Conservation (phyloP, 1,140 invertebrate genomes). For the Teleopsis dalmanni region DNA sequence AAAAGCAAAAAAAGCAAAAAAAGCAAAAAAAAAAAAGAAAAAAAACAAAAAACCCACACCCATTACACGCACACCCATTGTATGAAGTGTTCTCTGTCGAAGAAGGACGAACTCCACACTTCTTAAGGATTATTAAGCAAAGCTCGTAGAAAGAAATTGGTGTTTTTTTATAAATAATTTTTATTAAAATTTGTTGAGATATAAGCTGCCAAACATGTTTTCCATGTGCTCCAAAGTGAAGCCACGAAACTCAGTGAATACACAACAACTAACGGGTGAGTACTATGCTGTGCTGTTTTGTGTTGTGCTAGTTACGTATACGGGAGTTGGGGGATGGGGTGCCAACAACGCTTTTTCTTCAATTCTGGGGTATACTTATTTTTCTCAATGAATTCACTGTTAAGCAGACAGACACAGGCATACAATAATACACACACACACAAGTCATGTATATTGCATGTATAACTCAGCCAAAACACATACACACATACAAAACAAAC, state of each 20-base stretch:
- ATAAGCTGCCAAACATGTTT: conserved; percentile 24
- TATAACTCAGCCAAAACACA: conserved; percentile 14
- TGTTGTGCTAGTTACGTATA: not conserved
- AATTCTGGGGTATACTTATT: conserved; percentile 18
- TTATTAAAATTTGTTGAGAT: too few relatives aligned
- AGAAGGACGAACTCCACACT: too few relatives aligned
- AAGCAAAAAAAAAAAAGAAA: too few relatives aligned
- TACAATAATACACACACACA: too few relatives aligned
- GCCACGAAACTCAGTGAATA: conserved; percentile 25
- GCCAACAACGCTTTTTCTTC: not conserved
- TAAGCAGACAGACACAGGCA: too few relatives aligned
- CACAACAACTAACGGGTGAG: conserved; percentile 32
- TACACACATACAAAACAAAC: not conserved
- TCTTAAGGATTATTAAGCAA: too few relatives aligned
- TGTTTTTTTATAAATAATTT: too few relatives aligned
- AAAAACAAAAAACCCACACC: too few relatives aligned
- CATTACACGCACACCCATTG: too few relatives aligned
- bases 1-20: too few relatives aligned
- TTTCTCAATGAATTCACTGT: conserved; percentile 41
- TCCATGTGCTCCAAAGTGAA: conserved; percentile 42
- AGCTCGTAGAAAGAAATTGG: too few relatives aligned
- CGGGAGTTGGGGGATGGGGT: not conserved
- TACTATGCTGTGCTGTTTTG: not conserved
- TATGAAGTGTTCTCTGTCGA: too few relatives aligned
- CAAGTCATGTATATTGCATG: conserved; percentile 10